A percentile compares a stretch with the other conserved stretches of the same genome.
These are phyloP conservation scores for Lethrus apterus DNA, from an alignment of 1,140 invertebrate genomes.

Conservation along the genomic window DNA sequence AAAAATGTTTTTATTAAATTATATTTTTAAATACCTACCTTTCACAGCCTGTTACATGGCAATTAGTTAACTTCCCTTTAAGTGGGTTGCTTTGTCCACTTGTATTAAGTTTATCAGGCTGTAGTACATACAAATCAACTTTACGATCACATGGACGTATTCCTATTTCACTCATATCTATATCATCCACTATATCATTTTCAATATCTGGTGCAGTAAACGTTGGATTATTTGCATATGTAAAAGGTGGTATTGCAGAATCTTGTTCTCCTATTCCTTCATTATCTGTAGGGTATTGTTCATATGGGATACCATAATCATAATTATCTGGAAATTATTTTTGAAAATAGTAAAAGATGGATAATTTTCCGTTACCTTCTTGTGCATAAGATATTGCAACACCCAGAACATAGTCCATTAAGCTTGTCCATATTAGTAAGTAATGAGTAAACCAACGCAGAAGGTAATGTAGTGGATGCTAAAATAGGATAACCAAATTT, in stretches of 20 bases:
- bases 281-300: constrained; percentile 33
- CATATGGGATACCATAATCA: constrained; percentile 31
- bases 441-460: constrained; percentile 28
- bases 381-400: constrained; percentile 33
- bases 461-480: too few species aligned
- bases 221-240: constrained; percentile 29
- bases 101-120: constrained; percentile 70
- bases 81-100: constrained; percentile 67
- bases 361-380: too few species aligned
- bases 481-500: too few species aligned
- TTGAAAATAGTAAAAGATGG: too few species aligned
- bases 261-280: constrained; percentile 33
- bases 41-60: constrained; percentile 81
- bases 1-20: too few species aligned
- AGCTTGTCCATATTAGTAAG: constrained; percentile 23
- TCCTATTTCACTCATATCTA: constrained; percentile 40
- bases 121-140: constrained; percentile 78
- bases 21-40: constrained; percentile 50
- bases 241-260: constrained; percentile 30
- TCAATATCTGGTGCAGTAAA: constrained; percentile 37
- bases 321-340: constrained; percentile 31
- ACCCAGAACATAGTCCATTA: constrained; percentile 27
- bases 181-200: constrained; percentile 41
- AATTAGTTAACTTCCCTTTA: constrained; percentile 86
- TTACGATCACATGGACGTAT: constrained; percentile 76